Evolutionary conservation across 2,113 vertebrate species (phyloP).

Genomic region (Indicator indicator): DNA sequence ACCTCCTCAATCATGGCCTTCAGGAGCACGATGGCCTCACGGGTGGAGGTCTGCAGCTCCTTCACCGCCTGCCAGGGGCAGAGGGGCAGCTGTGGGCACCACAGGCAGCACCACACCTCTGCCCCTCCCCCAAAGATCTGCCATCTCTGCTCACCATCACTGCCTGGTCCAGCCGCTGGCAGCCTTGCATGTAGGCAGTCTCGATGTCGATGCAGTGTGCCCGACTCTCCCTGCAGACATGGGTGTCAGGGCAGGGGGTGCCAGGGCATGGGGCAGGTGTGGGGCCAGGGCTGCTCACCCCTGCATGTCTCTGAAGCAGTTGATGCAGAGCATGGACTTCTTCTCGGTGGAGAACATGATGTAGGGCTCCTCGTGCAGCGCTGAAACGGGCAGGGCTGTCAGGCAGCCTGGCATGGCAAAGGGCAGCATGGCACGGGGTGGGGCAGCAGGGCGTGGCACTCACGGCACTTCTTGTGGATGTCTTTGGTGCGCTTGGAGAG

Average conservation of each 20-base stretch:
- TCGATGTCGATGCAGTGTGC: constrained; percentile 95
- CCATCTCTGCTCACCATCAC: constrained; percentile 80
- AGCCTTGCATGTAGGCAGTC: constrained; percentile 90
- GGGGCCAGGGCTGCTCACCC: constrained; percentile 77
- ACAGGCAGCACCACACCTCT: background rate
- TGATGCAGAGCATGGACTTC: constrained; percentile 94
- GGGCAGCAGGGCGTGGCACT: background rate
- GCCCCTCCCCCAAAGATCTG: rapidly evolving
- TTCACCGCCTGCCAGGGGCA: constrained; percentile 84
- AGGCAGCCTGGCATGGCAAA: background rate
- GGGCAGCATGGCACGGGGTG: background rate
- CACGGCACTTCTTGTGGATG: constrained; percentile 91
- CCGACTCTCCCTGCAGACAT: constrained; percentile 84
- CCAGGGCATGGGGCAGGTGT: rapidly evolving
- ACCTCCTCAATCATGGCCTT: constrained; percentile 94
- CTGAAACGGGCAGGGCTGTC: constrained; percentile 53
- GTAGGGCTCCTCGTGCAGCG: constrained; percentile 91
- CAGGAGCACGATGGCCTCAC: constrained; percentile 88
- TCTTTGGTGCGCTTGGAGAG: constrained; percentile 91
- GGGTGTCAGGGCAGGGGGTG: rapidly evolving
- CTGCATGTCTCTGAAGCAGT: constrained; percentile 96
- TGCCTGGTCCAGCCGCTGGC: constrained; percentile 92
- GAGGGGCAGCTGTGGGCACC: rapidly evolving
- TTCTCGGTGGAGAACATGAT: constrained; percentile 96
- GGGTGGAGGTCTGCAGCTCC: constrained; percentile 88